Percentiles rank a stretch among this genome's conserved stretches.
Conservation (phyloP, 2,797 vertebrate species). For the Gadopsis bispinosus region DNA sequence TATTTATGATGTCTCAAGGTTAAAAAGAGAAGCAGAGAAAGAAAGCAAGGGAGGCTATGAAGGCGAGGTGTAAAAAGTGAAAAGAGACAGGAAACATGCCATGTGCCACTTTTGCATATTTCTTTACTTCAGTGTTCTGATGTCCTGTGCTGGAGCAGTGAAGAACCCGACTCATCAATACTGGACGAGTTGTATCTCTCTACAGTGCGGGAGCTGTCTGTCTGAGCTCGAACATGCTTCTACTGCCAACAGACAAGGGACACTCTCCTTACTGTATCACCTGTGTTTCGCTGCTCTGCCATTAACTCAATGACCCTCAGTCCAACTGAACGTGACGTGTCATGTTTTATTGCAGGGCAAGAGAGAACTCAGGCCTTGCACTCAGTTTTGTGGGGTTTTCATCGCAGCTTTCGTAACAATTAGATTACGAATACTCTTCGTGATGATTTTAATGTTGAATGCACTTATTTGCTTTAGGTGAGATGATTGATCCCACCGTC, state of each 20-base stretch:
- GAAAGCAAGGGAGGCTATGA: neutral
- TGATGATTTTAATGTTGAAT: neutral
- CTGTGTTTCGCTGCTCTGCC: slow-evolving; percentile 36
- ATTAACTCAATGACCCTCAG: slow-evolving; percentile 34
- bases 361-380: neutral
- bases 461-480: neutral
- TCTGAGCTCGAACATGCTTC: slow-evolving; percentile 28
- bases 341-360: neutral
- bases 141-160: slow-evolving; percentile 21
- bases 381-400: neutral
- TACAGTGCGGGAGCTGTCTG: slow-evolving; percentile 54
- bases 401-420: neutral
- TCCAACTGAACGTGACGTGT: slow-evolving; percentile 21
- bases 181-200: slow-evolving; percentile 64
- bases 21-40: slow-evolving; percentile 11
- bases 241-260: slow-evolving; percentile 37
- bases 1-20: slow-evolving; percentile 43
- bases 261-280: slow-evolving; percentile 23
- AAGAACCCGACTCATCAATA: slow-evolving; percentile 72
- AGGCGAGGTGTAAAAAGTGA: slow-evolving; percentile 5
- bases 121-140: slow-evolving; percentile 34
- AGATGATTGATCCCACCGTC: neutral
- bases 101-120: slow-evolving; percentile 62
- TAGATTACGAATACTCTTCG: neutral
- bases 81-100: slow-evolving; percentile 11